Conservation (phyloP, 1,140 invertebrate species). For the Apis cerana region DNA sequence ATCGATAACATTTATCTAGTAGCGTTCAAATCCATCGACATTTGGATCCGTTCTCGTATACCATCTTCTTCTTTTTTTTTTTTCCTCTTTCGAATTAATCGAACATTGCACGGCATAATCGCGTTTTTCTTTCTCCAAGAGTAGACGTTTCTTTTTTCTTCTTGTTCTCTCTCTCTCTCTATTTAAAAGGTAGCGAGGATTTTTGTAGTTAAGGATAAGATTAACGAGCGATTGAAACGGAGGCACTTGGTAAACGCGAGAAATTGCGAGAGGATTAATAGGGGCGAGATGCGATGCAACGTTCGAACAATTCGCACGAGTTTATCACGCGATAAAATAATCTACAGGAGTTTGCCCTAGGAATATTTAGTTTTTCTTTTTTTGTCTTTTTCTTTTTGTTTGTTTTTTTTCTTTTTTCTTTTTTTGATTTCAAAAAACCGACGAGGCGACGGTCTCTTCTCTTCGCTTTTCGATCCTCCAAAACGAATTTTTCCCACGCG, state of each 20-base stretch:
- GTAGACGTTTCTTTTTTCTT: too few species aligned
- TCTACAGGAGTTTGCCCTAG: constrained; percentile 55
- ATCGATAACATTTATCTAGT: constrained; percentile 5
- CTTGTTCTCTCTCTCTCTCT: not conserved
- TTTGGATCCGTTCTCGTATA: constrained; percentile 36
- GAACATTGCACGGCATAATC: not conserved
- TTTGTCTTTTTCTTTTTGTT: too few species aligned
- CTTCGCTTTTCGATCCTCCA: constrained; percentile 26
- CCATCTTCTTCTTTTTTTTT: not conserved
- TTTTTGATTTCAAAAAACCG: constrained; percentile 16
- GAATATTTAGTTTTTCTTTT: constrained; percentile 28
- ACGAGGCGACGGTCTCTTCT: constrained; percentile 11
- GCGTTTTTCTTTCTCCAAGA: too few species aligned
- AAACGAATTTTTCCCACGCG: too few species aligned
- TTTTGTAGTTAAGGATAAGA: too few species aligned
- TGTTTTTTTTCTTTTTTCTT: too few species aligned
- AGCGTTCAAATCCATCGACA: constrained; percentile 23
- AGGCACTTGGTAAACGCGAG: constrained; percentile 10
- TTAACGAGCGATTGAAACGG: not conserved
- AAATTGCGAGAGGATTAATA: not conserved
- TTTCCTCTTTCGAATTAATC: not conserved
- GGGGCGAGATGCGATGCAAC: not conserved
- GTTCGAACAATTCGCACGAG: constrained; percentile 4
- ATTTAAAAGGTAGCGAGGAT: not conserved
- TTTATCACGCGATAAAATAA: constrained; percentile 41